Base-by-base conservation (phyloP, 2,797 vertebrate species). In the Margarornis squamiger region DNA sequence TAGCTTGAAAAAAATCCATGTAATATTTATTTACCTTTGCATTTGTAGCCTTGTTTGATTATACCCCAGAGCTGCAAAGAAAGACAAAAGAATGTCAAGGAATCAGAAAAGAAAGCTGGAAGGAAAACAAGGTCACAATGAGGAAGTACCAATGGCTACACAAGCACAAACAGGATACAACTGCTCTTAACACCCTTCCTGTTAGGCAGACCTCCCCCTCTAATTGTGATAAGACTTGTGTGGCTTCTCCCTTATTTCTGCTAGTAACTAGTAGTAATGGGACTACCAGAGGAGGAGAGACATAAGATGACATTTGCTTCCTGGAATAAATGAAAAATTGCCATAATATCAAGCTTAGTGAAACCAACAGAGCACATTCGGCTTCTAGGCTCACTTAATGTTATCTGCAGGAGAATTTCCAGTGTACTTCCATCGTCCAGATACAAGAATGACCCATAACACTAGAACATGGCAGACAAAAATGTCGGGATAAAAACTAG, bases 11-110 rank as follows among this genome's bases (percentile, higher is more conserved):
- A 89, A 86, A 94, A 66, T 41, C 57, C 36, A 67, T 45, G 14
- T 38, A 81, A 24, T 66, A 90, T 93, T 91, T 92, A 91, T 73
- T 74, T 98, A 99, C 99, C 99, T 99, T 99, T 99, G 97, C 99
- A 99, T 98, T 99, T 99, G 98, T 98, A 99, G 96, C 99, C 99
- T 98, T 99, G 99, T 97, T 99, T 99, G 98, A 99, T 99, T 98
- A 99, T 99, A 85, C 99, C 99, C 99, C 99, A 99, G 81, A 99
- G 99, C 99, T 99, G 98, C 86, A 98, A 98, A 88, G 93, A 97
- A 97, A 97, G 96, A 98, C 91, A 98, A 96, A 97, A 95, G 87
- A 96, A 92, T 15, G 75, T 98, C 91, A 98, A 96, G 93, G 94
- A 86, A 82, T 88, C 73, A 91, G 92, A 93, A 97, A 95, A 96